phyloP scores from a whole-genome alignment of 2,797 vertebrate species.

The Hypotaenidia philippensis region DNA sequence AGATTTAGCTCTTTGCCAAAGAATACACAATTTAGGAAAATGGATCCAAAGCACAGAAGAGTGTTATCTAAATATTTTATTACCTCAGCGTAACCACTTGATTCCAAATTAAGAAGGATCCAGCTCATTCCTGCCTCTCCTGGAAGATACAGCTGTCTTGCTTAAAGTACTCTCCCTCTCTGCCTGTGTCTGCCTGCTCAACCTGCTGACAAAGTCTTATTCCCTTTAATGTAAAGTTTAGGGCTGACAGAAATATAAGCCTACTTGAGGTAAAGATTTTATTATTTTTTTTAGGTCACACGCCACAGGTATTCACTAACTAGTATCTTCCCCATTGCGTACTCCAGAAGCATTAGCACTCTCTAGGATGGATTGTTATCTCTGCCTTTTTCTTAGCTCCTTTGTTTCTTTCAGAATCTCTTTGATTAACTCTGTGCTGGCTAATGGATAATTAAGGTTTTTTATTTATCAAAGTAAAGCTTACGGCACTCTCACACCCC shows the following conservation, averaged over 20 bases:
- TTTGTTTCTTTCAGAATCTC: background rate
- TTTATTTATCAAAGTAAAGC: background rate
- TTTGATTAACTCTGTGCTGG: background rate
- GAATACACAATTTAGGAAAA: background rate
- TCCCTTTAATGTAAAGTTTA: background rate
- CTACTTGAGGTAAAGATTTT: background rate
- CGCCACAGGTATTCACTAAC: background rate
- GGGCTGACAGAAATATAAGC: background rate
- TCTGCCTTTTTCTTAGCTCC: background rate
- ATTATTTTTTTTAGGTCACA: background rate
- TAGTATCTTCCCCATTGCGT: background rate
- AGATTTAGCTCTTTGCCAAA: conserved; percentile 29
- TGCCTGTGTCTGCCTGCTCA: background rate
- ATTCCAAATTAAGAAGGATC: conserved; percentile 30
- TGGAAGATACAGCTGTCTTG: background rate
- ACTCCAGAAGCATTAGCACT: background rate
- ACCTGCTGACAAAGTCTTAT: background rate
- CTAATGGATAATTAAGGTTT: background rate
- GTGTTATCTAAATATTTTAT: conserved; percentile 17
- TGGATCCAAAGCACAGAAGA: conserved; percentile 23
- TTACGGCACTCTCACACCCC: background rate
- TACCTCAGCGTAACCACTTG: background rate
- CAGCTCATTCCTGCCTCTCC: background rate
- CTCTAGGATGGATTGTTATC: background rate
- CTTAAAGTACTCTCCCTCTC: background rate